Conservation (phyloP, 2,797 vertebrate genomes). For the Dendrocincla tyrannina region DNA sequence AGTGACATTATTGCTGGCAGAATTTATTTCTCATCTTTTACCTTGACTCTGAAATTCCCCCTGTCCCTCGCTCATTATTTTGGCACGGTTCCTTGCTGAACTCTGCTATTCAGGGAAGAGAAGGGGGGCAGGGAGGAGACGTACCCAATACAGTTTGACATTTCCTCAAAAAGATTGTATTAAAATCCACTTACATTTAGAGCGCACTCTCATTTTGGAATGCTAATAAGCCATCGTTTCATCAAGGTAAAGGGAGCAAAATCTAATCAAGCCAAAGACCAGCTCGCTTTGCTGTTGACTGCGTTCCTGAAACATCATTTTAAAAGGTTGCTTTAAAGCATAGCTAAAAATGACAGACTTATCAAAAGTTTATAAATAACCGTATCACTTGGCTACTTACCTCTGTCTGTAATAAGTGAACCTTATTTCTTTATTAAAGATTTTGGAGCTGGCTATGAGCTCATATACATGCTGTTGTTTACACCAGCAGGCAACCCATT, state of each 20-base stretch:
- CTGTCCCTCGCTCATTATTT: conserved; percentile 58
- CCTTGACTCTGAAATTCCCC: conserved; percentile 63
- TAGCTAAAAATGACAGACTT: conserved; percentile 51
- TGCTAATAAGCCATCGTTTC: conserved; percentile 74
- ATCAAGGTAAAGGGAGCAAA: conserved; percentile 73
- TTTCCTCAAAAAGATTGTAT: conserved; percentile 75
- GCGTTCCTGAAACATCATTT: conserved; percentile 46
- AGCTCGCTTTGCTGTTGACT: conserved; percentile 30
- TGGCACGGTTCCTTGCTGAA: conserved; percentile 65
- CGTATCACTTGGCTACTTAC: conserved; percentile 8
- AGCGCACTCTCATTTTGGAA: conserved; percentile 71
- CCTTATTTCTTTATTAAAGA: conserved; percentile 22
- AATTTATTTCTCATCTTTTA: conserved; percentile 52
- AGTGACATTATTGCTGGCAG: not conserved
- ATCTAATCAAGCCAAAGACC: conserved; percentile 68
- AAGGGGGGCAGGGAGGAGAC: not conserved
- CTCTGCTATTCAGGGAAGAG: conserved; percentile 54
- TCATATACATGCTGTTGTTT: conserved; percentile 3
- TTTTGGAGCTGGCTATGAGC: not conserved
- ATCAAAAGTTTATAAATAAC: conserved; percentile 62
- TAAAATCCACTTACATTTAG: conserved; percentile 77
- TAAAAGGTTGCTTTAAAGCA: conserved; percentile 62
- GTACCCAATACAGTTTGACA: conserved; percentile 69
- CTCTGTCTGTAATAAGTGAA: not conserved
- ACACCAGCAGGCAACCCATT: not conserved